Conservation (phyloP, 2,888 invertebrate species). For the Mantis religiosa region DNA sequence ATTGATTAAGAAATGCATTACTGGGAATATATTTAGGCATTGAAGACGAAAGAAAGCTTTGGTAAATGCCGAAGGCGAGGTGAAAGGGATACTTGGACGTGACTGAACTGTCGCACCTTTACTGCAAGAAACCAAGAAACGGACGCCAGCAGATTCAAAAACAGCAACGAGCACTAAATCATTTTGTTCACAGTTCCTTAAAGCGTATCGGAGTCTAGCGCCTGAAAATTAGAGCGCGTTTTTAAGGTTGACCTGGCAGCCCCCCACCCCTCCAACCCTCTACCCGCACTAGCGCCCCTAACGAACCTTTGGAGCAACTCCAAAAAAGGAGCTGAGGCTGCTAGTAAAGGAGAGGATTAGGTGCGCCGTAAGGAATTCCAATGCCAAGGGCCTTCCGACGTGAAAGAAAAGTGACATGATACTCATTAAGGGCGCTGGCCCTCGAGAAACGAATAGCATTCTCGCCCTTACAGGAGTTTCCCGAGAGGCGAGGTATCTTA, state of each 20-base stretch:
- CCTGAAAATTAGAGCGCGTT: conserved; percentile 24
- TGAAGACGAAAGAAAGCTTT: too few species aligned
- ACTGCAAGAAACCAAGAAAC: background rate
- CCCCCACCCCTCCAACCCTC: too few species aligned
- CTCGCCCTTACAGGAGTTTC: conserved; percentile 24
- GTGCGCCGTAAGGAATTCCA: conserved; percentile 27
- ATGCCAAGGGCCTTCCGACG: conserved; percentile 9
- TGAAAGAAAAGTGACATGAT: conserved; percentile 11
- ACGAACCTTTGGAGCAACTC: conserved; percentile 27
- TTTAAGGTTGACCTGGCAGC: conserved; percentile 28
- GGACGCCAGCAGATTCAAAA: background rate
- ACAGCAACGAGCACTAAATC: background rate
- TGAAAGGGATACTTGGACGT: background rate
- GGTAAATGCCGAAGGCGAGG: too few species aligned
- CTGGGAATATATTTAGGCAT: too few species aligned
- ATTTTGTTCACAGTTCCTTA: background rate
- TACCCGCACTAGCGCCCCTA: conserved; percentile 5
- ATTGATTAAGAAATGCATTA: too few species aligned
- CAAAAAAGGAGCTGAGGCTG: conserved; percentile 10
- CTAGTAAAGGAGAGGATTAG: conserved; percentile 25
- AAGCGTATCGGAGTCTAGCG: background rate
- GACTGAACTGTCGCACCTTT: background rate
- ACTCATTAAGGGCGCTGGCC: conserved; percentile 25
- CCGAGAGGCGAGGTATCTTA: background rate
- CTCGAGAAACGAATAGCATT: conserved; percentile 25